Conservation (phyloP, 2,888 invertebrate genomes). For the Microdon myrmicae region DNA sequence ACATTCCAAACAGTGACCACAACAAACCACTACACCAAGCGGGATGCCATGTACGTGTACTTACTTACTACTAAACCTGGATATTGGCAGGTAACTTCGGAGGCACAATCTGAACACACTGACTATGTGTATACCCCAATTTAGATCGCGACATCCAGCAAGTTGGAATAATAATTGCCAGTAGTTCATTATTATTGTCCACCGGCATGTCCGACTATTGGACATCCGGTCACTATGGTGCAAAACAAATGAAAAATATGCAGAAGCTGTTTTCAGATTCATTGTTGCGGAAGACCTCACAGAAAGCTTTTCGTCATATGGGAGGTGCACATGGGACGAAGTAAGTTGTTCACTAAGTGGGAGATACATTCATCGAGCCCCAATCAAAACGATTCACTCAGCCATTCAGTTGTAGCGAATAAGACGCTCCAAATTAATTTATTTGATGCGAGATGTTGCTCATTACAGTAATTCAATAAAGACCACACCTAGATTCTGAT, state of each 20-base stretch:
- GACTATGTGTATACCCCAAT: too few relatives aligned
- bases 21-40: too few relatives aligned
- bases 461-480: too few relatives aligned
- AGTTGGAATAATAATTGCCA: conserved; percentile 27
- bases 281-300: conserved; percentile 29
- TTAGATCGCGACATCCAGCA: conserved; percentile 19
- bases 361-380: conserved; percentile 19
- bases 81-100: too few relatives aligned
- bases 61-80: too few relatives aligned
- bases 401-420: too few relatives aligned
- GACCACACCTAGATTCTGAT: conserved; percentile 24
- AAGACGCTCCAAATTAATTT: too few relatives aligned
- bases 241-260: not conserved
- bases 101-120: too few relatives aligned
- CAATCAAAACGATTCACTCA: conserved; percentile 34
- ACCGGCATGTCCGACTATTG: conserved; percentile 15
- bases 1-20: too few relatives aligned
- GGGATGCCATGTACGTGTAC: too few relatives aligned
- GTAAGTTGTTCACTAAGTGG: conserved; percentile 2
- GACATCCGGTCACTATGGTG: conserved; percentile 17
- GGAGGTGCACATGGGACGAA: not conserved
- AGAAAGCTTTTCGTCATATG: conserved; percentile 8
- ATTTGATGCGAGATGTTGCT: too few relatives aligned
- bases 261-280: conserved; percentile 11
- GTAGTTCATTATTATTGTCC: conserved; percentile 13